Percentiles rank a stretch among this genome's conserved stretches.
These are phyloP conservation scores for Gastrophryne carolinensis DNA, from an alignment of 2,797 vertebrate genomes.

Conservation along the genomic window DNA sequence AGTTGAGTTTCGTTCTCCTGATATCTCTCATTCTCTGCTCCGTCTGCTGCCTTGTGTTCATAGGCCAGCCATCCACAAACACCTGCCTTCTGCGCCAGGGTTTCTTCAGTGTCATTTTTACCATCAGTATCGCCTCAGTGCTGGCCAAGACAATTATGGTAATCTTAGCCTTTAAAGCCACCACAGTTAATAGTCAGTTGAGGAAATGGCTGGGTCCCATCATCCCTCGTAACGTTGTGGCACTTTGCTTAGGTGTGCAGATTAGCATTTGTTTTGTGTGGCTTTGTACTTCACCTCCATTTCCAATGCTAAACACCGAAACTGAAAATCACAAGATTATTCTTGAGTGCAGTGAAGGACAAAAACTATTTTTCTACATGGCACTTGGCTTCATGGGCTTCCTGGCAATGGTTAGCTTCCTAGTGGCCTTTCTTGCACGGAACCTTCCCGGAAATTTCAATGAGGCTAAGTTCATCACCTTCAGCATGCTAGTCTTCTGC, in stretches of 20 bases:
- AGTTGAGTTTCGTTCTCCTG: constrained; percentile 42
- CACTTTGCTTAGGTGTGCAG: constrained; percentile 16
- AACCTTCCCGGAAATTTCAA: constrained; percentile 47
- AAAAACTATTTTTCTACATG: constrained; percentile 13
- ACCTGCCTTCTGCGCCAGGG: constrained; percentile 27
- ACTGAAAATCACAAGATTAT: constrained; percentile 19
- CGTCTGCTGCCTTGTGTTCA: constrained; percentile 40
- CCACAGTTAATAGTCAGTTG: background rate
- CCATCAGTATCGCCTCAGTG: constrained; percentile 42
- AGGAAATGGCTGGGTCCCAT: constrained; percentile 32
- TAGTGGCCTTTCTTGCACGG: constrained; percentile 41
- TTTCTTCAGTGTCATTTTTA: constrained; percentile 27
- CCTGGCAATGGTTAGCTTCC: constrained; percentile 27
- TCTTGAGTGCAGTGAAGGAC: constrained; percentile 36
- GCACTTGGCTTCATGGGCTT: constrained; percentile 26
- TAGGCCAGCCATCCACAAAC: constrained; percentile 13
- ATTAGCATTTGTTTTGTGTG: constrained; percentile 26
- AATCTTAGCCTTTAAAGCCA: constrained; percentile 53
- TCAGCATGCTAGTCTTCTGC: constrained; percentile 51
- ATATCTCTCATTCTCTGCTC: constrained; percentile 33
- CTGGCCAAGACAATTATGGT: constrained; percentile 56
- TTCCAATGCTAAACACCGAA: constrained; percentile 6
- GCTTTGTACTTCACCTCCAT: constrained; percentile 31
- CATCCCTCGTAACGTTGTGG: constrained; percentile 12
- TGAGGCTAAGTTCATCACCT: constrained; percentile 49